phyloP scores from a whole-genome alignment of 2,888 invertebrate species.

The Drosophila trichaetosa region DNA sequence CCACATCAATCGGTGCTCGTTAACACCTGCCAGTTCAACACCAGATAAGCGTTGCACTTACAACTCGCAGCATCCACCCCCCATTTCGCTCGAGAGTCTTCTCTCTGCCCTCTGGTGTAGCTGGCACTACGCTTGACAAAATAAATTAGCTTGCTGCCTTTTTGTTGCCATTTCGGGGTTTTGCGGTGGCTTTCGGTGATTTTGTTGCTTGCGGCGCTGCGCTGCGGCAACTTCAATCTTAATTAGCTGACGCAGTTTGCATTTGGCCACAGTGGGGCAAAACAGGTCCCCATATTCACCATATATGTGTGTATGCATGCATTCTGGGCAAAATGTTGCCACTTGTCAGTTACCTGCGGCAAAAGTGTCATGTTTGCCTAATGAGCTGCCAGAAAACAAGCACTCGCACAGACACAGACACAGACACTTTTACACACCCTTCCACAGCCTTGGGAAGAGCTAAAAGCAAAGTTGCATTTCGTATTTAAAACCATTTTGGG shows the following conservation, averaged over 20 bases:
- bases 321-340: conserved; percentile 31
- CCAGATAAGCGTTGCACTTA: conserved; percentile 30
- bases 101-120: conserved; percentile 13
- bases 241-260: conserved; percentile 76
- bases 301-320: conserved; percentile 43
- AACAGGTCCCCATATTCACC: conserved; percentile 38
- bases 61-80: background rate
- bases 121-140: conserved; percentile 60
- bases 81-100: background rate
- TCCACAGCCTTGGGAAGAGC: background rate
- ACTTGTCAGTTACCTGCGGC: conserved; percentile 33
- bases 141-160: conserved; percentile 63
- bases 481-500: conserved; percentile 31
- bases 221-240: conserved; percentile 75
- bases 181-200: conserved; percentile 28
- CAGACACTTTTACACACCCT: conserved; percentile 5
- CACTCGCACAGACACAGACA: conserved; percentile 11
- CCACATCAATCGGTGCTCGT: conserved; percentile 43
- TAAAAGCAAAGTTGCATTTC: conserved; percentile 21
- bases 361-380: conserved; percentile 56
- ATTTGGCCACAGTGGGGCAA: conserved; percentile 49
- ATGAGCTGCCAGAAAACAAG: conserved; percentile 38
- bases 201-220: conserved; percentile 35
- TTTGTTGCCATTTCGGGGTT: conserved; percentile 39
- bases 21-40: conserved; percentile 51